phyloP scores from a whole-genome alignment of 2,888 invertebrate genomes.

The Xestia rhomboidea region DNA sequence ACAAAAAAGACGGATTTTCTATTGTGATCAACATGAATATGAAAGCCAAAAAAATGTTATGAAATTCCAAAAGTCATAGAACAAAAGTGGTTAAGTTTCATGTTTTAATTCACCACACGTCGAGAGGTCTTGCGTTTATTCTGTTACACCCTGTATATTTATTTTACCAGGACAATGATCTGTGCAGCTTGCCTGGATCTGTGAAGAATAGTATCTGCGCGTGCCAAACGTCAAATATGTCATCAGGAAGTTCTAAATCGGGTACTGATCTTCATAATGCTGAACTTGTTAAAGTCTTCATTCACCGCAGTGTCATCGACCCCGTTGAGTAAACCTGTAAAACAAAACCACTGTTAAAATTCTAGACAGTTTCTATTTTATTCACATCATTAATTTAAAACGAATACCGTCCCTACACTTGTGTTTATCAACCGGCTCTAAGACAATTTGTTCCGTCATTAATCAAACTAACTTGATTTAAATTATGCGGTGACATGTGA shows the following conservation, averaged over 20 bases:
- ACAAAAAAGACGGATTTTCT: too few species aligned
- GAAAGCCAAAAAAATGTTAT: neutral
- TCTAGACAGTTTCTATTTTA: neutral
- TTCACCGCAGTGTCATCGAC: neutral
- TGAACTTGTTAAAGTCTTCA: neutral
- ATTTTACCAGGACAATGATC: neutral
- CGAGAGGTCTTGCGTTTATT: neutral
- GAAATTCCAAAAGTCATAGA: neutral
- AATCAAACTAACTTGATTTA: slow-evolving; percentile 79
- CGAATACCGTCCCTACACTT: slow-evolving; percentile 17
- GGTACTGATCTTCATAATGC: neutral
- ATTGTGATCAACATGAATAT: too few species aligned
- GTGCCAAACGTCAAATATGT: too few species aligned
- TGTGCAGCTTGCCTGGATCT: neutral
- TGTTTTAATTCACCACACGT: too few species aligned
- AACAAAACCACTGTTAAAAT: slow-evolving; percentile 17
- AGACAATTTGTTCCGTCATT: slow-evolving; percentile 72
- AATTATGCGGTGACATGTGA: slow-evolving; percentile 74
- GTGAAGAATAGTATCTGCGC: neutral
- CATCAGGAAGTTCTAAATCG: neutral
- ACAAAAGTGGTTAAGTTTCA: neutral
- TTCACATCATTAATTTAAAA: slow-evolving; percentile 2
- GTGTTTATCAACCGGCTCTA: slow-evolving; percentile 35
- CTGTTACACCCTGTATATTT: neutral
- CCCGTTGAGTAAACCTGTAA: slow-evolving; percentile 14